Evolutionary conservation across 2,888 invertebrate species (phyloP), one percentile per base, ranked within the genome.

Genomic region (Clusia tigrina): DNA sequence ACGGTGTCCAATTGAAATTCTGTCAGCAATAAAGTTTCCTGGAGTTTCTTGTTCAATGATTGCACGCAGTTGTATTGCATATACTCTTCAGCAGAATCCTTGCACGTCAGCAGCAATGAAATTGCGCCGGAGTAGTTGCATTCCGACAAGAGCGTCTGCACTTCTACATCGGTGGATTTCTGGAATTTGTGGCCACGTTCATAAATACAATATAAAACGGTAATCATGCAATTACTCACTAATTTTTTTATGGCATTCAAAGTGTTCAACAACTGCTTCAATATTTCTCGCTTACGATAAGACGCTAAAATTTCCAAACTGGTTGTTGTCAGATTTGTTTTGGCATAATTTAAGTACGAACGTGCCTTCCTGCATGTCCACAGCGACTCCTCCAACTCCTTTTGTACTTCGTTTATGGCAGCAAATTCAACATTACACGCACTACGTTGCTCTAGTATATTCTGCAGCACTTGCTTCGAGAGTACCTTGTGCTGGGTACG

Each of bases 61-160:
- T 94, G 91, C 48, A 98, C 94, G 76, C 97, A 96, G n/a, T 89
- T 89, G 76, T 93, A 98, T 78, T 97, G 94, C 74, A 90, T 90
- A 77, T 94, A 94, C 46, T 89, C 91, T 0, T 89, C 87, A 0
- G 96, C 95, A 0, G 92, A 94, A 77, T 90, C 91, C 77, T 93
- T 92, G 76, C 96, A 96, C 80, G 93, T 94, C 32, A 95, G 84
- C 60, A 97, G 88, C 24, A 98, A 85, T n/a, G 92, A 90, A 63
- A 98, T 96, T 0, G 96, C 96, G 53, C 91, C 92, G 18, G 92
- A 91, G 82, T 93, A 98, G 78, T 96, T 93, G 71, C 91, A 93
- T 74, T 90, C 92, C 60, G 87, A 84, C n/a, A 97, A 78, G 64
- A 96, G 85, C 69, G 93, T 91, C 54, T 94, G 90, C 0, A 96